Base-by-base conservation (phyloP, 2,797 vertebrate genomes). In the Pantherophis vulpinus region DNA sequence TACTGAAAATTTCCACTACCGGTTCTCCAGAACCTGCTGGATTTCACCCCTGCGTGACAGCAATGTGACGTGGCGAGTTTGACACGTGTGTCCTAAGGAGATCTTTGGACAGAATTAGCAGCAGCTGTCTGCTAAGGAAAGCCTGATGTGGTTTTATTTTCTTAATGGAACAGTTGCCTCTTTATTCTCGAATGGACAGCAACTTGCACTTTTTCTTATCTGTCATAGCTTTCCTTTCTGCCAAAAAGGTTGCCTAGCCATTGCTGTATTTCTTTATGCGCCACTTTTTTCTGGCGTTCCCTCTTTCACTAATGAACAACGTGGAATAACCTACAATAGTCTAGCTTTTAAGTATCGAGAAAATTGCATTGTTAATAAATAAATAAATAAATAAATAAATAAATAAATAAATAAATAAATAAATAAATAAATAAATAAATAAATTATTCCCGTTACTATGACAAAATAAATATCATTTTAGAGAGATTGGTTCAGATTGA, bases 111-210 rank as follows among this genome's bases (percentile, higher is more conserved):
- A 18, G 1, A 3, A 37, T 92, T 86, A 88, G 70, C 70, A 89
- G 1, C 74, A 90, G 47, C 47, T 93, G 11, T 86, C 88, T 93
- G 29, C 61, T 92, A 70, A 51, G 88, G 54, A 6, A 5, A 37
- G n/a, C 29, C 93, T 6, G 11, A 86, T 58, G 5, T 93, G 66
- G 5, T 93, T 94, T 94, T 93, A 88, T 92, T 95, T 23, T 3
- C 0, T 89, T 29, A 83, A 54, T 93, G 55, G 27, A 93, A 55
- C 56, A 47, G 29, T 74, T 0, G 27, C 89, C 9, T 92, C 32
- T 42, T 6, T 29, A 63, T 5, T 54, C 59, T 23, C 2, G 88
- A 86, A 47, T 0, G 59, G 79, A 88, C 70, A 83, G 93, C 91
- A 95, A 59, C 79, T 79, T 83, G 1, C 66, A 51, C 58, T 86